Base-by-base conservation (phyloP, 1,140 invertebrate species). In the Papilio dardanus region DNA sequence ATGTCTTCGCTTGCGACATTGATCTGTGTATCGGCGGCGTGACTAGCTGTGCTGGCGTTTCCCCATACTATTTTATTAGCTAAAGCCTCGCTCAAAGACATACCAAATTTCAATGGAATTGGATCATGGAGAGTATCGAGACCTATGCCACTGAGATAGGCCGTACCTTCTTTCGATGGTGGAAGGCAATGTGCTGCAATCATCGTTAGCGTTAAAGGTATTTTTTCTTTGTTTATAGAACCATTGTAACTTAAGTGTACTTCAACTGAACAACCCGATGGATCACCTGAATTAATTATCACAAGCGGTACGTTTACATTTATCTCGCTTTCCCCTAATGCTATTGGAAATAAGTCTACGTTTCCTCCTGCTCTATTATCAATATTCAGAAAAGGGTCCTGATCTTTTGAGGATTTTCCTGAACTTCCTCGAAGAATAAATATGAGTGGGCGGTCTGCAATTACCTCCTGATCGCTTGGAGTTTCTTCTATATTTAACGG, bases 131-230 rank as follows among this genome's bases (percentile, higher is more conserved):
- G 19, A 6, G 46, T 80, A 77, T 88, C 83, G 65, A 93, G 76
- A 8, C 81, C 85, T 37, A 92, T 80, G 10, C 87, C 88, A 69
- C 81, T 77, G 8, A 89, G 28, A 81, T 85, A 92, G 40, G 86
- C 84, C 2, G 89, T 92, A 31, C 85, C 89, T 12, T 92, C 90
- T 83, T 74, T 90, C 31, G 78, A 67, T 71, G 30, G 12, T 71
- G 92, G 90, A 28, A 93, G 74, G 74, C 92, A 93, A 79, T 92
- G 86, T 19, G 81, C 89, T 40, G 88, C 89, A 65, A 91, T 73
- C 81, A 92, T 85, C n/a, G 90, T 91, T 24, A 93, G 76, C 14
- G 77, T 78, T 40, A 93, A 54, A 74, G 89, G 88, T 62, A 86
- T 77, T 82, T 76, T 81, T 62, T 77, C 76, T 19, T 68, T 76